phyloP scores from a whole-genome alignment of 2,113 vertebrate genomes.

The Gila orcuttii region DNA sequence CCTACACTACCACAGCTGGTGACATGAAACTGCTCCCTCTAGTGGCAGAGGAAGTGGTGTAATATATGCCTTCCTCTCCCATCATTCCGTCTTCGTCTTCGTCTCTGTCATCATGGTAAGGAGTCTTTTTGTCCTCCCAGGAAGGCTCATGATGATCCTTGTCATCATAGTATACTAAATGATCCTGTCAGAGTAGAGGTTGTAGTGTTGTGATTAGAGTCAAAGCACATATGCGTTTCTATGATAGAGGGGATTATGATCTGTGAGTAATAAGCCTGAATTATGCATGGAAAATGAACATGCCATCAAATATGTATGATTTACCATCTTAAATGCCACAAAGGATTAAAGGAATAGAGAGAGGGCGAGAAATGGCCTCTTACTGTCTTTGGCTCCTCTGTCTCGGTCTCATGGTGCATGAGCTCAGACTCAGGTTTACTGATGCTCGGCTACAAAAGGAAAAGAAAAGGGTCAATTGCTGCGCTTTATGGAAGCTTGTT shows the following conservation, averaged over 20 bases:
- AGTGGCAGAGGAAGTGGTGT: slow-evolving; percentile 41
- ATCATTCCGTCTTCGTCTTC: background rate
- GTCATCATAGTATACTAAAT: slow-evolving; percentile 62
- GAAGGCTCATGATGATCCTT: slow-evolving; percentile 23
- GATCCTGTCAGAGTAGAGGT: slow-evolving; percentile 64
- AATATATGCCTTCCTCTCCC: slow-evolving; percentile 11
- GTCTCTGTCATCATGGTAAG: slow-evolving; percentile 55
- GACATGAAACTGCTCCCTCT: slow-evolving; percentile 77
- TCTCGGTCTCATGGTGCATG: slow-evolving; percentile 41
- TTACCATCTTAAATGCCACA: slow-evolving; percentile 2
- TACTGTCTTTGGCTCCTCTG: slow-evolving; percentile 34
- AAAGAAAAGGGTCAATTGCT: background rate
- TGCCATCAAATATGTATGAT: slow-evolving; percentile 15
- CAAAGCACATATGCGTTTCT: background rate
- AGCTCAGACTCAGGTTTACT: background rate
- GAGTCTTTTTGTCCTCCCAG: slow-evolving; percentile 68
- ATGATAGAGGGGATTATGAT: background rate
- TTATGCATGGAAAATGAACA: slow-evolving; percentile 20
- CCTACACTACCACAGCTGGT: slow-evolving; percentile 72
- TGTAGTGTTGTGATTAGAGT: background rate
- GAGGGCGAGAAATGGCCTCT: slow-evolving; percentile 8
- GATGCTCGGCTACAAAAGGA: slow-evolving; percentile 24
- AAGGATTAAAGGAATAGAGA: background rate
- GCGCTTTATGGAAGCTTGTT: no score
- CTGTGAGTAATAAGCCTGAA: background rate